Percentiles rank a stretch among this genome's conserved stretches.
phyloP scores from a whole-genome alignment of 2,797 vertebrate species.

The Apogon hyalosoma region DNA sequence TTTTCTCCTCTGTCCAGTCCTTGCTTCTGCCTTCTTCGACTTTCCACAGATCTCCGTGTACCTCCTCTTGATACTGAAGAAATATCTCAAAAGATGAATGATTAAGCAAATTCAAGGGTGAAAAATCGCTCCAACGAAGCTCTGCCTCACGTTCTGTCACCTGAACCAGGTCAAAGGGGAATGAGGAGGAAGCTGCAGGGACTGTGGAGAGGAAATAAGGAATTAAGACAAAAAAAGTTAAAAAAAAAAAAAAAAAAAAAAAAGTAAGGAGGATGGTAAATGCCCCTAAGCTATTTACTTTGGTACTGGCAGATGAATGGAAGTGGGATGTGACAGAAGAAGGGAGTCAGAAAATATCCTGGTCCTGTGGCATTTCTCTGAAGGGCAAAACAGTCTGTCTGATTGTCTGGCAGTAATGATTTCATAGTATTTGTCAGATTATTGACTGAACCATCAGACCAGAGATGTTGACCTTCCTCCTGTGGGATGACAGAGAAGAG shows the following conservation, averaged over 20 bases:
- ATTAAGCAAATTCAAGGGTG: conserved; percentile 65
- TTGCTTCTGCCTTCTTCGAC: conserved; percentile 17
- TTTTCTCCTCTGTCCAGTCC: background rate
- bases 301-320: conserved; percentile 92
- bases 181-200: conserved; percentile 68
- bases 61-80: conserved; percentile 83
- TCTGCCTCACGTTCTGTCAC: conserved; percentile 82
- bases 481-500: conserved; percentile 60
- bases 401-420: conserved; percentile 82
- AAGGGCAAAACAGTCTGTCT: conserved; percentile 89
- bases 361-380: conserved; percentile 86
- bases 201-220: conserved; percentile 64
- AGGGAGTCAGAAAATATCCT: conserved; percentile 87
- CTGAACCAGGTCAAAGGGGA: conserved; percentile 80
- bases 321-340: conserved; percentile 88
- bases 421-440: conserved; percentile 73
- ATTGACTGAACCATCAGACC: conserved; percentile 87
- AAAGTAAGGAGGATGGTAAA: background rate
- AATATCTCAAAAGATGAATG: conserved; percentile 68
- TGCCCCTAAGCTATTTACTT: conserved; percentile 81
- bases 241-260: no score
- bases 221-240: background rate
- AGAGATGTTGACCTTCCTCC: conserved; percentile 85
- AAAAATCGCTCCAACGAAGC: conserved; percentile 81
- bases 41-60: conserved; percentile 1